phyloP scores from a whole-genome alignment of 1,140 invertebrate species.

The Scaptomyza pallida region DNA sequence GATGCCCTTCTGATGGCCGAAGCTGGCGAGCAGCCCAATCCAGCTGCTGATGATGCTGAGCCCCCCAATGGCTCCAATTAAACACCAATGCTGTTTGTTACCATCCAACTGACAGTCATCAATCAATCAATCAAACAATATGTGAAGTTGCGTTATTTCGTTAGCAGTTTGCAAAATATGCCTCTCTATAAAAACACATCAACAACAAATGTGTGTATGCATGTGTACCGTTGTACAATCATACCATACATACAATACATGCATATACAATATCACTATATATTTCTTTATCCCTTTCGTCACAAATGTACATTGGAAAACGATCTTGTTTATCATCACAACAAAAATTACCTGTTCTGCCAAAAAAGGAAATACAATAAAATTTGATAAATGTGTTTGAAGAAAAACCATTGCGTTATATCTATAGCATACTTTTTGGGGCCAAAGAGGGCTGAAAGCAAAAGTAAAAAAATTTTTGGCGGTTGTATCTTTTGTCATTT shows the following conservation, averaged over 20 bases:
- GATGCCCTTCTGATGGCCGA: background rate
- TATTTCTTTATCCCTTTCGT: background rate
- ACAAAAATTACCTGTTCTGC: slow-evolving; percentile 1
- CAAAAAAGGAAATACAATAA: background rate
- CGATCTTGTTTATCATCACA: background rate
- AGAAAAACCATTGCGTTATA: no score
- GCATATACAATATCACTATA: no score
- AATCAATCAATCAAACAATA: no score
- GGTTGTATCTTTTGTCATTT: slow-evolving; percentile 30
- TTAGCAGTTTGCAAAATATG: no score
- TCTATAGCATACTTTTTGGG: slow-evolving; percentile 6
- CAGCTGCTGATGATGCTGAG: background rate
- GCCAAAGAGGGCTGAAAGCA: background rate
- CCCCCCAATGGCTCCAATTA: background rate
- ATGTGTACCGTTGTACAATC: no score
- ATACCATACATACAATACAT: no score
- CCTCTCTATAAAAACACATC: no score
- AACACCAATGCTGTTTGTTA: background rate
- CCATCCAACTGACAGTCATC: background rate
- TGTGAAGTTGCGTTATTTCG: no score
- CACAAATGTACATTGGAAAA: background rate
- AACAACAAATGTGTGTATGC: no score
- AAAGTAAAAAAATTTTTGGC: background rate
- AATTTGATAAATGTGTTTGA: background rate
- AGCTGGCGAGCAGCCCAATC: background rate